Evolutionary conservation across 2,797 vertebrate genomes (phyloP), one percentile per base, ranked within the genome.

Genomic region (Myiotriccus ornatus): DNA sequence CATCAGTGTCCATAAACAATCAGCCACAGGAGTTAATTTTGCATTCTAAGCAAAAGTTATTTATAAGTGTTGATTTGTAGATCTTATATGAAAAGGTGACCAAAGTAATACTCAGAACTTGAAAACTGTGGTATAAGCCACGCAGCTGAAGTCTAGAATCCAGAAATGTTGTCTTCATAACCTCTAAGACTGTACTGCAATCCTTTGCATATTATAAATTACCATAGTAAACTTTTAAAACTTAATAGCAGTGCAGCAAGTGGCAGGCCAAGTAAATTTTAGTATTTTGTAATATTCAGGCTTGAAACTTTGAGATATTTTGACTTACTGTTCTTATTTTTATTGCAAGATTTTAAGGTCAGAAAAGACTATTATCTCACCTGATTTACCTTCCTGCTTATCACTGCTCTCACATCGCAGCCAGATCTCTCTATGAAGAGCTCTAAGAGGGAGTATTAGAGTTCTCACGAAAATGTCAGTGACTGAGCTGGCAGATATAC

Each of bases 21-120:
- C 35, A 67, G 41, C 5, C n/a, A 47, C 0, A 0, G 14, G 16
- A 56, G 21, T 14, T 44, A n/a, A 39, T 30, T 68, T 46, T 41
- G 18, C 44, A 34, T 37, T 63, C 9, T 25, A 60, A 76, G 44
- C 3, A 76, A 59, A 79, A 67, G 4, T 11, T 77, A 37, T n/a
- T 82, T 82, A 30, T 10, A 63, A 56, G 17, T 23, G 19, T 41
- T 49, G 25, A 18, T 67, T 74, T 52, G 46, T 4, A 52, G 50
- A 74, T 4, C 49, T 70, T 6, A 44, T n/a, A 22, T 73, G 12
- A 60, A 85, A 70, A 70, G 4, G 7, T 12, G 10, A 64, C 22
- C 15, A 80, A 85, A 90, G 27, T 20, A 63, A 41, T 56, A 77
- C n/a, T 49, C 9, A 16, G n/a, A 77, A 70, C 56, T 74, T 67